phyloP scores from a whole-genome alignment of 2,797 vertebrate species.

The Gila robusta region DNA sequence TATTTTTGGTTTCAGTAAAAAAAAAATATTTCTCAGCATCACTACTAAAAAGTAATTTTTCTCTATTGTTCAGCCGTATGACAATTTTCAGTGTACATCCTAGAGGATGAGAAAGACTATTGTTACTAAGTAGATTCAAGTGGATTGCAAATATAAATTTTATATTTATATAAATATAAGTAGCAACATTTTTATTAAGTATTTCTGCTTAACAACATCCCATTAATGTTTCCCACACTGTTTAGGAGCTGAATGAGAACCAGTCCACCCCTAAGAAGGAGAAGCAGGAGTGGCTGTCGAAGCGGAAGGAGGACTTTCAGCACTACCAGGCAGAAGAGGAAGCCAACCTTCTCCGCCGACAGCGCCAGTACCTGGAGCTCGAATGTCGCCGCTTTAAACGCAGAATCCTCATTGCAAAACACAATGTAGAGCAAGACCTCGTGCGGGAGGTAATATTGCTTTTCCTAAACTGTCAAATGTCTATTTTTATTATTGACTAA shows the following conservation, averaged over 20 bases:
- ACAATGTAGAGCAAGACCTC: slow-evolving; percentile 95
- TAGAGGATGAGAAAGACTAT: background rate
- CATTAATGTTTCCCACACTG: slow-evolving; percentile 26
- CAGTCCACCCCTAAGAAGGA: slow-evolving; percentile 99
- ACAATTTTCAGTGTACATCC: background rate
- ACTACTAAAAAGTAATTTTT: background rate
- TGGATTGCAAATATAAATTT: background rate
- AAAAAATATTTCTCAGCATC: background rate
- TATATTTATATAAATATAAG: background rate
- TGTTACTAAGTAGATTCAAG: background rate
- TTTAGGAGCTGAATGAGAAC: slow-evolving; percentile 96
- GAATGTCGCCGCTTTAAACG: slow-evolving; percentile 97
- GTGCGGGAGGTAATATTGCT: slow-evolving; percentile 74
- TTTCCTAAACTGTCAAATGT: background rate
- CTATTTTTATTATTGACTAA: background rate
- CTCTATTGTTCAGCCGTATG: background rate
- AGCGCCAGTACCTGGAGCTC: slow-evolving; percentile 95
- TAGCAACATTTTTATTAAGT: background rate
- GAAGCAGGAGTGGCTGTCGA: slow-evolving; percentile 98
- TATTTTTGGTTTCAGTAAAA: background rate
- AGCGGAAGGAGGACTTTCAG: slow-evolving; percentile 98
- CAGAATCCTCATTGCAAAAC: slow-evolving; percentile 93
- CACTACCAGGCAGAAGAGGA: slow-evolving; percentile 99
- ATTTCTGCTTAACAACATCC: background rate
- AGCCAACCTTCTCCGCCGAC: slow-evolving; percentile 93